Evolutionary conservation across 2,113 vertebrate species (phyloP), one percentile per base, ranked within the genome.

Genomic region (Etheostoma spectabile): DNA sequence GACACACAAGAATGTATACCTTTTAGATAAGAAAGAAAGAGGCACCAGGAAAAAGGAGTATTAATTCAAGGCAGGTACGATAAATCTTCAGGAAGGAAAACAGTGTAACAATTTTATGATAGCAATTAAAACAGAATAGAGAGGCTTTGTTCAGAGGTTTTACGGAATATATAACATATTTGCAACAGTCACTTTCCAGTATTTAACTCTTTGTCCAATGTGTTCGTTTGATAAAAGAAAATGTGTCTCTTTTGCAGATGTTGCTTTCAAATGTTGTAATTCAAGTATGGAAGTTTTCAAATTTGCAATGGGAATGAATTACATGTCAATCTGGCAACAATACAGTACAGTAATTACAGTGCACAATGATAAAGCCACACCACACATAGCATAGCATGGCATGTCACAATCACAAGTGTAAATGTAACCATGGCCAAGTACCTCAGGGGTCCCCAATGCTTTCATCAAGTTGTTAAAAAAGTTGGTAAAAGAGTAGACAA

Each of bases 401-500:
- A 63, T 55, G 14, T 55, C 51, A 59, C 18, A 57, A 30, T 35
- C 35, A 62, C 18, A 64, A 78, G 11, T 15, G 48, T 53, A 55
- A 56, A 3, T 19, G 38, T 64, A 61, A 60, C 51, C 45, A 21
- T 21, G 35, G 12, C 45, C 38, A 52, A 66, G 61, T 57, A 66
- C 60, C 53, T 74, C 48, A 38, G 24, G 62, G 19, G 46, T 49
- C 19, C 21, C 10, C 10, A 0, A 6, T 46, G n/a, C 18, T 51
- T 68, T 69, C 19, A 27, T 57, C 15, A 63, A 42, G 66, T 64
- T 65, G 72, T 62, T 78, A 74, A 74, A 46, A 67, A 70, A 16
- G 66, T 75, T 35, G 19, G 45, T 53, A 21, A 55, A 79, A 45
- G 52, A 53, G 30, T 22, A 1, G 65, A 66, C 33, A 63, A 55